These are phyloP conservation scores for Andrena praecox DNA, from an alignment of 2,888 invertebrate genomes.

Conservation along the genomic window DNA sequence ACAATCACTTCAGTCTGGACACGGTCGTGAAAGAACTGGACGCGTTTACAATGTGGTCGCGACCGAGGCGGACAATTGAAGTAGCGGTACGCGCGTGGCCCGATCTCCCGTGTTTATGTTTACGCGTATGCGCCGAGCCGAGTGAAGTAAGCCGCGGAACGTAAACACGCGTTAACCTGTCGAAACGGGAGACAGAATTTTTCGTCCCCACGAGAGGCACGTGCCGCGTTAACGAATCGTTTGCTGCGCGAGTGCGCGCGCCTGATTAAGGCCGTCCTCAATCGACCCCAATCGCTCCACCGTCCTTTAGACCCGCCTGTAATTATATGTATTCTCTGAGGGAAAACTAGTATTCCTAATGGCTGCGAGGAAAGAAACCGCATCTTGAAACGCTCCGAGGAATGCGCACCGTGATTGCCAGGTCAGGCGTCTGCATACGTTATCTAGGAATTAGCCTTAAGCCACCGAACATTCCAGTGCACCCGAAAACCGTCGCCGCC, in stretches of 20 bases:
- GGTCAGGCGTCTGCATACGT: slow-evolving; percentile 11
- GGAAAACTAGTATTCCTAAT: neutral
- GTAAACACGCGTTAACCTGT: slow-evolving; percentile 21
- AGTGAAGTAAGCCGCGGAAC: neutral
- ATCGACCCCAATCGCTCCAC: slow-evolving; percentile 62
- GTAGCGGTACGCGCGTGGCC: neutral
- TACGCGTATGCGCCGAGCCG: neutral
- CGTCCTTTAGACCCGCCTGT: slow-evolving; percentile 16
- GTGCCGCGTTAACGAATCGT: slow-evolving; percentile 17
- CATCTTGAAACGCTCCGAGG: neutral
- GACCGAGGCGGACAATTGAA: neutral
- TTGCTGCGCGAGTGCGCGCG: slow-evolving; percentile 17
- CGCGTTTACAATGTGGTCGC: neutral
- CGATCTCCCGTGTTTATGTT: slow-evolving; percentile 24
- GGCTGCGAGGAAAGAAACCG: neutral
- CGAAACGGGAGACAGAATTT: neutral
- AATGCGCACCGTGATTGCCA: slow-evolving; percentile 12
- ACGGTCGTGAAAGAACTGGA: too few relatives aligned
- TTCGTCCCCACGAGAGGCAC: slow-evolving; percentile 7
- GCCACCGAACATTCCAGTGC: neutral
- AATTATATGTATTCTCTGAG: slow-evolving; percentile 41
- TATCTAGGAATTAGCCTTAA: neutral
- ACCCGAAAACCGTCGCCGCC: neutral
- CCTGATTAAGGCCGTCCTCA: slow-evolving; percentile 45
- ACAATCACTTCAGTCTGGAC: neutral